Conservation (phyloP, 2,113 vertebrate species). For the Nettapus auritus region DNA sequence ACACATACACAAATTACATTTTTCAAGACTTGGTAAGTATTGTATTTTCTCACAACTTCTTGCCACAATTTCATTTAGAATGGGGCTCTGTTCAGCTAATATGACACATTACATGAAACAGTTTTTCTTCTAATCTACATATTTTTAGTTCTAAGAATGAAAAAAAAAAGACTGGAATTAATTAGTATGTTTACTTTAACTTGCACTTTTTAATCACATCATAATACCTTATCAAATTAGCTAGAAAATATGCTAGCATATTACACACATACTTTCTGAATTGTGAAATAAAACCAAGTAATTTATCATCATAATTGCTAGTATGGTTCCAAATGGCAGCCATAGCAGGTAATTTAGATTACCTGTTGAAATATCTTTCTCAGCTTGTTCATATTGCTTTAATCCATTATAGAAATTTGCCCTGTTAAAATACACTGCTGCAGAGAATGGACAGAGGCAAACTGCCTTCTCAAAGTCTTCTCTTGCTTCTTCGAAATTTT, state of each 20-base stretch:
- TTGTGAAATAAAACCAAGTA: not conserved
- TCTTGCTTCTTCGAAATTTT: constrained; percentile 75
- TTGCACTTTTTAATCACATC: not conserved
- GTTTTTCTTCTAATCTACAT: not conserved
- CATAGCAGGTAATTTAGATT: not conserved
- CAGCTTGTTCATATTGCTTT: constrained; percentile 75
- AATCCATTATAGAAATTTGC: constrained; percentile 73
- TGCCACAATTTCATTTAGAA: not conserved
- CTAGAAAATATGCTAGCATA: not conserved
- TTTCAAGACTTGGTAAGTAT: not conserved
- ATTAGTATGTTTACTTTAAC: not conserved
- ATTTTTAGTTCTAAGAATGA: not conserved
- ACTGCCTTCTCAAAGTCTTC: constrained; percentile 77
- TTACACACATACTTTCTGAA: not conserved
- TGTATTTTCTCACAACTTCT: not conserved
- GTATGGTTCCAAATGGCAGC: not conserved
- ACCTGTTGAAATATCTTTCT: constrained; percentile 77
- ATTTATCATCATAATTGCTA: not conserved
- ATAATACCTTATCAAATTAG: not conserved
- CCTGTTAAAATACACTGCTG: constrained; percentile 77
- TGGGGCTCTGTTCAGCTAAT: not conserved
- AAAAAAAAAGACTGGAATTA: not conserved
- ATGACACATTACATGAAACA: not conserved
- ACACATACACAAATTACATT: not conserved
- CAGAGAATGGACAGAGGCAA: constrained; percentile 71